Conservation (phyloP, 2,888 invertebrate species). For the Pocota personata region DNA sequence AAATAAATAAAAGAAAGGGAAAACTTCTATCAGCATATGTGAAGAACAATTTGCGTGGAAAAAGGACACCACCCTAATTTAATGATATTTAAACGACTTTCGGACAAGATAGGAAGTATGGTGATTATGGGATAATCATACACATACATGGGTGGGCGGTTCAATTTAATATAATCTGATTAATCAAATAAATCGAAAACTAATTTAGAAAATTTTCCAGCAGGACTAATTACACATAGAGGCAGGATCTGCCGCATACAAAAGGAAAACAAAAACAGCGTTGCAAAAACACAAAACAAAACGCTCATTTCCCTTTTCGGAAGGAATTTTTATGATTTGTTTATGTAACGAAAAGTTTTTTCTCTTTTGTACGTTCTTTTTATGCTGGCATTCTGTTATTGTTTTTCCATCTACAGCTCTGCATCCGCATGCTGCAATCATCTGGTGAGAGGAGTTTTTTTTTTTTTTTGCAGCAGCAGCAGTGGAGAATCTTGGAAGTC, state of each 20-base stretch:
- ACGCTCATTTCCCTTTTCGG: constrained; percentile 71
- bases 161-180: constrained; percentile 22
- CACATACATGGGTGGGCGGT: constrained; percentile 1
- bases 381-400: constrained; percentile 62
- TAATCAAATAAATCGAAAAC: constrained; percentile 24
- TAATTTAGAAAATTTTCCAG: constrained; percentile 30
- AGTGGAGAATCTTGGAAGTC: constrained; percentile 54
- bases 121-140: background rate
- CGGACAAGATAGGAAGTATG: background rate
- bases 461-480: constrained; percentile 28
- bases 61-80: background rate
- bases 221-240: constrained; percentile 39
- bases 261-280: constrained; percentile 24
- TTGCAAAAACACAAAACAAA: constrained; percentile 52
- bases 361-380: constrained; percentile 39
- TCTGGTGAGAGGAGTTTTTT: constrained; percentile 30
- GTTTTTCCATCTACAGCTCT: constrained; percentile 59
- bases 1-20: background rate
- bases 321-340: constrained; percentile 73
- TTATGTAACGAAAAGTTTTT: constrained; percentile 63
- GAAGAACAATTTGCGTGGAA: constrained; percentile 39
- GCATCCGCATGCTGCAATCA: constrained; percentile 67
- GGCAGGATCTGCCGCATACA: constrained; percentile 24
- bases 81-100: constrained; percentile 25
- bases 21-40: constrained; percentile 32